phyloP scores from a whole-genome alignment of 2,797 vertebrate genomes.

The Amazona ochrocephala region DNA sequence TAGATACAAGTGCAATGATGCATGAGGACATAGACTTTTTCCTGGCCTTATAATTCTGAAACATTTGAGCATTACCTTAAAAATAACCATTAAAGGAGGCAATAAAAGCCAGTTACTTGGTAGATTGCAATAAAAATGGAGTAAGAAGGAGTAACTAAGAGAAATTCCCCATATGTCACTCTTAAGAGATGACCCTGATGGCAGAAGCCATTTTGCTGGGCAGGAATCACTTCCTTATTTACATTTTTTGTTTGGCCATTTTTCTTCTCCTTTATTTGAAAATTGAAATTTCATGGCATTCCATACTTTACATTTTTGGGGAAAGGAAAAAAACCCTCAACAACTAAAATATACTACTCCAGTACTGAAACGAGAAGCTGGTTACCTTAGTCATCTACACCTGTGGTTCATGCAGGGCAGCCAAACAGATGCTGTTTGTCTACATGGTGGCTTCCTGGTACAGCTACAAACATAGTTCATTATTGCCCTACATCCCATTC shows the following conservation, averaged over 20 bases:
- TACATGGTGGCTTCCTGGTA: neutral
- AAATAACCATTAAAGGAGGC: neutral
- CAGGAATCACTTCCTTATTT: neutral
- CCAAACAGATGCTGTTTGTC: neutral
- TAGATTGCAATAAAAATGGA: neutral
- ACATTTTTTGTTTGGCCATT: neutral
- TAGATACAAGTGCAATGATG: fast-evolving
- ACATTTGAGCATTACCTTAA: neutral
- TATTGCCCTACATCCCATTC: neutral
- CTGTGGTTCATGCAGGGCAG: neutral
- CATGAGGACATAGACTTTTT: neutral
- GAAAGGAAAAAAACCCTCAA: neutral
- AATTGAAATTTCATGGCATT: neutral
- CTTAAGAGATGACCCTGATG: neutral
- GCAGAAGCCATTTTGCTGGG: neutral
- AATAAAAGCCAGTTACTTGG: neutral
- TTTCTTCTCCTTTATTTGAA: neutral
- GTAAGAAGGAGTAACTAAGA: neutral
- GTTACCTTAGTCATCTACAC: neutral
- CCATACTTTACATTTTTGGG: neutral
- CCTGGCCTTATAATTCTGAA: neutral
- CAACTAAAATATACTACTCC: neutral
- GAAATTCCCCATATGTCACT: neutral
- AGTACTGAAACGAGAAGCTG: neutral
- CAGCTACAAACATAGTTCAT: neutral